Conservation (phyloP, 2,888 invertebrate genomes). For the Physocephala rufipes region DNA sequence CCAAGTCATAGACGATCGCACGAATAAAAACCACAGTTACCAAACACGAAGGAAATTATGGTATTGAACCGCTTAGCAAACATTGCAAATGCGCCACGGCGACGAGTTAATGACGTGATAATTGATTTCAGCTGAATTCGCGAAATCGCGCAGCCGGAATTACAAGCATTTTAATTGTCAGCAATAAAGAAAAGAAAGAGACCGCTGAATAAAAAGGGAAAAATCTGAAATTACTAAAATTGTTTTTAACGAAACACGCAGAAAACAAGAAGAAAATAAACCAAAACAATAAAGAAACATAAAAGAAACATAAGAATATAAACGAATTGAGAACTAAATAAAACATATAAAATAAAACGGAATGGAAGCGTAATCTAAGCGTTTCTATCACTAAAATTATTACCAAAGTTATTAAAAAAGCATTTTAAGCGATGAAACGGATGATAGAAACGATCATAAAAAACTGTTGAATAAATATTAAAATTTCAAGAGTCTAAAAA, state of each 20-base stretch:
- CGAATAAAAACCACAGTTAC: neutral
- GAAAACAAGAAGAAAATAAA: too few species aligned
- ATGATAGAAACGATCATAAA: too few species aligned
- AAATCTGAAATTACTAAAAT: neutral
- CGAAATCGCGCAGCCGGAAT: neutral
- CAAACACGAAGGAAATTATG: neutral
- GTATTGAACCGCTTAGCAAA: neutral
- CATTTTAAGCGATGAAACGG: too few species aligned
- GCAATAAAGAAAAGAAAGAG: neutral
- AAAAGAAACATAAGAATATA: neutral
- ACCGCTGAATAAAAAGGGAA: neutral
- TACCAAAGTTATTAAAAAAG: neutral
- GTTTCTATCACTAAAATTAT: neutral
- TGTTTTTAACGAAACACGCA: neutral
- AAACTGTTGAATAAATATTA: too few species aligned
- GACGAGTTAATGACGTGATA: constrained; percentile 15
- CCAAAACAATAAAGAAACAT: too few species aligned
- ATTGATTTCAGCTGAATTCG: constrained; percentile 21
- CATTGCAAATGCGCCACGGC: neutral
- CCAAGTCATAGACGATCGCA: neutral
- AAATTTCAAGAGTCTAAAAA: too few species aligned
- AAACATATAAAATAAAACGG: neutral
- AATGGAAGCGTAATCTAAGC: neutral
- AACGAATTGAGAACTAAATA: neutral
- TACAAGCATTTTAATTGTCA: constrained; percentile 7